phyloP scores from a whole-genome alignment of 2,888 invertebrate species.

The Heteropelma amictum region DNA sequence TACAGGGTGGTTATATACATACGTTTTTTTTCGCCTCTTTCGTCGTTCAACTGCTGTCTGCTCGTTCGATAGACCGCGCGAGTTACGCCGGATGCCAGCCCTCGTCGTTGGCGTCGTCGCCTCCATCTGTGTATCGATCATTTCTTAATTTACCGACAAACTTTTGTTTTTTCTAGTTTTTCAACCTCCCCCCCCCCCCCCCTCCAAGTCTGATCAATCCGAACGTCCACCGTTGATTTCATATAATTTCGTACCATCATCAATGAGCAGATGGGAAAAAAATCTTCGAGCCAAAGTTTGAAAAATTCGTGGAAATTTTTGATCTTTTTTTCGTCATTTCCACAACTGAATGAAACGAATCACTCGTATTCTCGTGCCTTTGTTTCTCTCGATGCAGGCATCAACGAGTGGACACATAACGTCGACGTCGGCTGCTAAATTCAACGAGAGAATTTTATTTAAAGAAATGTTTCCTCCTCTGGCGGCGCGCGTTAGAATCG shows the following conservation, averaged over 20 bases:
- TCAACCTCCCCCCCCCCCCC: neutral
- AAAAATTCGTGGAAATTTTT: no score
- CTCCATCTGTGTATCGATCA: conserved; percentile 53
- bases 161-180: neutral
- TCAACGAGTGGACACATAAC: conserved; percentile 69
- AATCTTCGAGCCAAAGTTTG: no score
- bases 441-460: conserved; percentile 88
- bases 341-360: neutral
- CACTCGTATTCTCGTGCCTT: neutral
- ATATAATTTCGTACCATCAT: no score
- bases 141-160: conserved; percentile 25
- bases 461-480: conserved; percentile 91
- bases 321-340: neutral
- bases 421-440: conserved; percentile 83
- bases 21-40: conserved; percentile 12
- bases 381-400: conserved; percentile 50
- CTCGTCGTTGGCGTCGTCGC: conserved; percentile 24
- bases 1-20: conserved; percentile 12
- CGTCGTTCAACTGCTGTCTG: conserved; percentile 12
- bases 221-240: no score
- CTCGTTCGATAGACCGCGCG: conserved; percentile 40
- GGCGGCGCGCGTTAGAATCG: conserved; percentile 85
- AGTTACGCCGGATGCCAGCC: conserved; percentile 32
- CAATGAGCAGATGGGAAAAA: no score
- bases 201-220: neutral